phyloP scores from a whole-genome alignment of 2,113 vertebrate species.

The Herpetotheres cachinnans region DNA sequence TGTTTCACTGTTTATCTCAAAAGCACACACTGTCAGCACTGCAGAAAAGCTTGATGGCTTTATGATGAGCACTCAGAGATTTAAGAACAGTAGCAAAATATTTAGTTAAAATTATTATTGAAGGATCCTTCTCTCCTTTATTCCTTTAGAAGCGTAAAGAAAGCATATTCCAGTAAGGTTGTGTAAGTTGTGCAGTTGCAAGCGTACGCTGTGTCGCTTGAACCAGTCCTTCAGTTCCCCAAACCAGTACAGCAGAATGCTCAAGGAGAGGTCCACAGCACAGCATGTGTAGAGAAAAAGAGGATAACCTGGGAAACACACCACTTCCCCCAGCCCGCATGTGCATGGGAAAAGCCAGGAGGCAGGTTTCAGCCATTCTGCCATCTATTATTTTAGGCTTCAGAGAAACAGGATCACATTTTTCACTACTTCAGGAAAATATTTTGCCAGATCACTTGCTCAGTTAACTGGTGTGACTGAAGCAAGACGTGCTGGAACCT shows the following conservation, averaged over 20 bases:
- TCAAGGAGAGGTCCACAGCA: background rate
- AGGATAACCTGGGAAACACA: background rate
- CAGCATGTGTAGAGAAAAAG: background rate
- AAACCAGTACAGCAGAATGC: background rate
- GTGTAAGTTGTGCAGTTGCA: background rate
- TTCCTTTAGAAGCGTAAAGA: background rate
- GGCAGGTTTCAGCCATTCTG: background rate
- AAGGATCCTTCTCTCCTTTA: background rate
- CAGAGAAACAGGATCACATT: background rate
- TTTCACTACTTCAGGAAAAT: background rate
- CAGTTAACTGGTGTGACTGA: background rate
- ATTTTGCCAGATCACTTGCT: background rate
- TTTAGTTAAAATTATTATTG: background rate
- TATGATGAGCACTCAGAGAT: background rate
- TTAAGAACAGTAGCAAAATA: background rate
- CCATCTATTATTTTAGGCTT: background rate
- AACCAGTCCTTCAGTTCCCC: background rate
- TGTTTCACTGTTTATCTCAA: background rate
- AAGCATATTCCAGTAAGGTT: background rate
- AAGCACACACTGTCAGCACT: background rate
- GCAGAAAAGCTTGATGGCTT: background rate
- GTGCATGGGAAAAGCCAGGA: background rate
- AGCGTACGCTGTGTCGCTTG: too few species aligned
- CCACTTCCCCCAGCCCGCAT: fast-evolving
- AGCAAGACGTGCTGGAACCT: background rate